phyloP scores from a whole-genome alignment of 2,888 invertebrate genomes.

The Scotopteryx bipunctaria region DNA sequence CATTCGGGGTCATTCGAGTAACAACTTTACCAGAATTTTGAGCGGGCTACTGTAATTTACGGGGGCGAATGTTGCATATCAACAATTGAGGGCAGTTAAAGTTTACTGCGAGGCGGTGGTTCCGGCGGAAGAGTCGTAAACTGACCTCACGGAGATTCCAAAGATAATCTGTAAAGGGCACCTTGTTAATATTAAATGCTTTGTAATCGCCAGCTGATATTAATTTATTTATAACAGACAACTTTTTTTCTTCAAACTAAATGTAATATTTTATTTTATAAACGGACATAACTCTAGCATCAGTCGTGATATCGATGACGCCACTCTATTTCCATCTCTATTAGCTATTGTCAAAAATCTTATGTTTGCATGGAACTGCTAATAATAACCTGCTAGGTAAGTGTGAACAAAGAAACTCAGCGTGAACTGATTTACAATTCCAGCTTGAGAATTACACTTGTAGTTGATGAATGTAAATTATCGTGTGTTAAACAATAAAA shows the following conservation, averaged over 20 bases:
- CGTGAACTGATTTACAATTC: conserved; percentile 53
- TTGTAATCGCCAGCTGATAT: conserved; percentile 72
- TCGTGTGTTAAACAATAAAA: conserved; percentile 69
- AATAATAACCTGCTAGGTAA: conserved; percentile 33
- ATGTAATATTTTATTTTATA: no score
- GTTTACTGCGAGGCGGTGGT: conserved; percentile 65
- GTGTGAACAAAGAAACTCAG: conserved; percentile 43
- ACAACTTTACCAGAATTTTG: conserved; percentile 45
- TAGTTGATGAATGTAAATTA: conserved; percentile 57
- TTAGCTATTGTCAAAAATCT: no score
- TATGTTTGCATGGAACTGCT: no score
- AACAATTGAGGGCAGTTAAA: conserved; percentile 56
- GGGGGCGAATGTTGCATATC: conserved; percentile 59
- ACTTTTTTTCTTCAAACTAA: no score
- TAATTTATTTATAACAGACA: conserved; percentile 55
- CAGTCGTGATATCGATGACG: no score
- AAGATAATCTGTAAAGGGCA: conserved; percentile 76
- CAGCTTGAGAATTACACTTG: conserved; percentile 60
- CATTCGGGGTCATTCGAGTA: conserved; percentile 55
- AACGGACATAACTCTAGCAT: no score
- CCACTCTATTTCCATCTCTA: no score
- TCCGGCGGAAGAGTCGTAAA: conserved; percentile 76
- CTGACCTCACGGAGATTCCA: conserved; percentile 68
- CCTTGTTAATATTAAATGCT: conserved; percentile 79
- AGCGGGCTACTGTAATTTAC: conserved; percentile 62